These are phyloP conservation scores for Amblyopsis hoosieri DNA, from an alignment of 2,797 vertebrate species.

Conservation along the genomic window DNA sequence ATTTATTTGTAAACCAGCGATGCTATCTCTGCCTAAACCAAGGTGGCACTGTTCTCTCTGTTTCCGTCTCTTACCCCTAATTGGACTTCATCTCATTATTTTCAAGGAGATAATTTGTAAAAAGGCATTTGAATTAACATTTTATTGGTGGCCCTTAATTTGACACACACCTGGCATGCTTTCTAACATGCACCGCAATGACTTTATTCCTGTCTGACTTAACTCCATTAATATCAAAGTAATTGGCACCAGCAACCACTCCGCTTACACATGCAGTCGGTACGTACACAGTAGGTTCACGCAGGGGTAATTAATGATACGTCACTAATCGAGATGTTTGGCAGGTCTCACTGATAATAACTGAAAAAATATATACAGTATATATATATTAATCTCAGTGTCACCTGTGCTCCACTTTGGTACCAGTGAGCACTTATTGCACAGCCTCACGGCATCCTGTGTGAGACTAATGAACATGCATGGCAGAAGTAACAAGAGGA, in stretches of 20 bases:
- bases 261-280: conserved; percentile 33
- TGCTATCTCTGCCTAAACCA: conserved; percentile 59
- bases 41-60: conserved; percentile 52
- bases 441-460: conserved; percentile 51
- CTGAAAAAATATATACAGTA: too few relatives aligned
- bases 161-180: conserved; percentile 66
- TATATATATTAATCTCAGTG: conserved; percentile 19
- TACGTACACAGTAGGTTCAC: background rate
- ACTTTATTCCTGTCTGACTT: conserved; percentile 62
- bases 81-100: conserved; percentile 75
- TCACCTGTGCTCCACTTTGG: conserved; percentile 56
- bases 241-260: conserved; percentile 60
- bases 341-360: too few relatives aligned
- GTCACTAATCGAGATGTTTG: conserved; percentile 26
- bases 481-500: conserved; percentile 65
- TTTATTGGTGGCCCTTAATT: conserved; percentile 72
- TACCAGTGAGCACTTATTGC: conserved; percentile 63
- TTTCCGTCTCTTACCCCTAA: conserved; percentile 68
- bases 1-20: conserved; percentile 48
- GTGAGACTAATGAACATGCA: conserved; percentile 70
- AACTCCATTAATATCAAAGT: conserved; percentile 72
- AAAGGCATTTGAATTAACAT: conserved; percentile 74
- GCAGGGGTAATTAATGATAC: background rate
- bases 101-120: conserved; percentile 68
- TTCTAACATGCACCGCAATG: conserved; percentile 54